Evolutionary conservation across 1,140 invertebrate genomes (phyloP).

Genomic region (Solen grandis): DNA sequence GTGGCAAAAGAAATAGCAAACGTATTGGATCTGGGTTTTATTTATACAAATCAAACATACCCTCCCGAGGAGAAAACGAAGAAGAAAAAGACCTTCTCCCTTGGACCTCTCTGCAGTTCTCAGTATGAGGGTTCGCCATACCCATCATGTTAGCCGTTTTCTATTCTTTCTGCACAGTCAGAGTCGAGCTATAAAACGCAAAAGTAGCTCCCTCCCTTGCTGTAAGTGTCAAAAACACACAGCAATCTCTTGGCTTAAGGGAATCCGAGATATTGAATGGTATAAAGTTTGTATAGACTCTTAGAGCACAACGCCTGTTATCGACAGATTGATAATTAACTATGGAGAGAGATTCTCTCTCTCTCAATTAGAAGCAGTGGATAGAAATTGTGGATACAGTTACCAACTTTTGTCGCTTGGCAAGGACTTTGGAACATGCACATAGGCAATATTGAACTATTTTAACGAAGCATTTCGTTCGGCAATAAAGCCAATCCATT

Average conservation of each 20-base stretch:
- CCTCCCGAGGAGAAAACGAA: constrained; percentile 28
- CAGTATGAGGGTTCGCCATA: constrained; percentile 29
- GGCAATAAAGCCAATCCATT: too few species aligned
- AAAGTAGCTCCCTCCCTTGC: background rate
- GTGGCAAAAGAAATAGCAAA: constrained; percentile 6
- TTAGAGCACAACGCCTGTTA: background rate
- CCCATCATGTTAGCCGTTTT: constrained; percentile 19
- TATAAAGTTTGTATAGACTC: background rate
- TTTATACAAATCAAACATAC: constrained; percentile 42
- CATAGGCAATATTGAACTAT: too few species aligned
- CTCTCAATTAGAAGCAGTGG: too few species aligned
- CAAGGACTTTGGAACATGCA: too few species aligned
- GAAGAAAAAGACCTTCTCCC: constrained; percentile 7
- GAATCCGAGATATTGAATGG: constrained; percentile 10
- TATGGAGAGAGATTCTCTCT: background rate
- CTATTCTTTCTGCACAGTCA: constrained; percentile 24
- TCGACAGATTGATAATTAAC: background rate
- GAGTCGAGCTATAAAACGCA: background rate
- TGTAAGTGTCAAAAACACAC: constrained; percentile 32
- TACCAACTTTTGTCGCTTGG: too few species aligned
- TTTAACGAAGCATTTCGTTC: too few species aligned
- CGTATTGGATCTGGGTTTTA: constrained; percentile 22
- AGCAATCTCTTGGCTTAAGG: constrained; percentile 9
- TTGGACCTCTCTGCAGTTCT: constrained; percentile 3
- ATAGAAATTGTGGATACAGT: too few species aligned